Conservation (phyloP, 2,888 invertebrate genomes). For the Clanis bilineata region DNA sequence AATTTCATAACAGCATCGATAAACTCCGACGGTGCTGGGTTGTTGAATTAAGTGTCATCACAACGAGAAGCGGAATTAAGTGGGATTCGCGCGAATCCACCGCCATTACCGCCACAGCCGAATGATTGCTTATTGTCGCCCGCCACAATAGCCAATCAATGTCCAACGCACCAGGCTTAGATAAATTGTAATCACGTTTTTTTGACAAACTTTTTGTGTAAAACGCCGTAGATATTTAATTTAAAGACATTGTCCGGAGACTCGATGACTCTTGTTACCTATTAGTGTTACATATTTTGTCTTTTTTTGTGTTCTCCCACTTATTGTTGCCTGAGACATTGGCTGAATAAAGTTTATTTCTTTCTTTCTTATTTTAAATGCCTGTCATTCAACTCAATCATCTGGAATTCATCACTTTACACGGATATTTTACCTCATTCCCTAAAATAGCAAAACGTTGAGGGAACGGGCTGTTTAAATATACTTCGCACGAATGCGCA, state of each 20-base stretch:
- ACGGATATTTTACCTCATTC: slow-evolving; percentile 61
- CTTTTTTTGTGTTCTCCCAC: too few species aligned
- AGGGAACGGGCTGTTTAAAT: slow-evolving; percentile 68
- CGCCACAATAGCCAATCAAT: slow-evolving; percentile 70
- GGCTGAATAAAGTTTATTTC: too few species aligned
- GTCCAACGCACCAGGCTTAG: slow-evolving; percentile 44
- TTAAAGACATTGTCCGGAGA: slow-evolving; percentile 16
- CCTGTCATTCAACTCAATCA: slow-evolving; percentile 47
- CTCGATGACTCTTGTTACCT: slow-evolving; percentile 27
- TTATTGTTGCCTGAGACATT: too few species aligned
- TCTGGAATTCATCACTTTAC: slow-evolving; percentile 51
- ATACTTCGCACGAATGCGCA: slow-evolving; percentile 75
- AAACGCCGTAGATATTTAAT: slow-evolving; percentile 13
- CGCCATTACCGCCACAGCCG: slow-evolving; percentile 53
- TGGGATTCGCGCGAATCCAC: slow-evolving; percentile 43
- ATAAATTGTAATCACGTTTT: slow-evolving; percentile 36
- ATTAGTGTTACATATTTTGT: too few species aligned
- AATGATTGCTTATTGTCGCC: slow-evolving; percentile 71
- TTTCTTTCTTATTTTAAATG: slow-evolving; percentile 43
- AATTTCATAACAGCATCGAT: not conserved
- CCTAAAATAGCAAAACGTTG: slow-evolving; percentile 74
- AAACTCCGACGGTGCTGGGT: not conserved
- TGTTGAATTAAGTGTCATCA: slow-evolving; percentile 33
- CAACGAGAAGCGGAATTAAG: slow-evolving; percentile 49
- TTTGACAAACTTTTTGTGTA: slow-evolving; percentile 16